Conservation (phyloP, 2,797 vertebrate species). For the Manis javanica region DNA sequence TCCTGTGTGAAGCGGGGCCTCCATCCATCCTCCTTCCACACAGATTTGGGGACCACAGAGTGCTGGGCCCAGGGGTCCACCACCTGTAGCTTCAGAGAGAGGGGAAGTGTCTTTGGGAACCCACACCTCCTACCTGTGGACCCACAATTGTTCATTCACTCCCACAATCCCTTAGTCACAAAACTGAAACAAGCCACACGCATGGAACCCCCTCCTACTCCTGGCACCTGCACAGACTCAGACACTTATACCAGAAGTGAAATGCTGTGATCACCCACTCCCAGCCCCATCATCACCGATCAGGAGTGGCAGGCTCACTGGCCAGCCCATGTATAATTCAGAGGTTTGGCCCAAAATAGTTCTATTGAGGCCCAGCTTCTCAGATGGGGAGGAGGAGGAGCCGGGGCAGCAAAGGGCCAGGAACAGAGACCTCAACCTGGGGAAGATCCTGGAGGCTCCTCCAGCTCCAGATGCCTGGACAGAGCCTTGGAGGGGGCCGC, state of each 20-base stretch:
- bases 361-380: background rate
- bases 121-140: background rate
- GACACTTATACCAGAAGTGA: background rate
- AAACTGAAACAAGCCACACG: background rate
- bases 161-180: background rate
- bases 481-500: background rate
- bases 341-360: constrained; percentile 63
- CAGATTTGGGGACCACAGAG: background rate
- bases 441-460: background rate
- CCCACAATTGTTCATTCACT: background rate
- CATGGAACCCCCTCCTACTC: accelerated
- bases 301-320: background rate
- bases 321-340: constrained; percentile 73
- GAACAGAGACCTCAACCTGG: no score
- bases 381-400: background rate
- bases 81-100: background rate
- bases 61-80: background rate
- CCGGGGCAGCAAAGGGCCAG: background rate
- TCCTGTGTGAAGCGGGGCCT: background rate
- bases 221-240: background rate
- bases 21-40: background rate
- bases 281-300: background rate
- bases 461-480: background rate
- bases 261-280: accelerated
- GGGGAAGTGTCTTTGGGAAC: background rate